Conservation (phyloP, 2,113 vertebrate genomes). For the Oncorhynchus kisutch region DNA sequence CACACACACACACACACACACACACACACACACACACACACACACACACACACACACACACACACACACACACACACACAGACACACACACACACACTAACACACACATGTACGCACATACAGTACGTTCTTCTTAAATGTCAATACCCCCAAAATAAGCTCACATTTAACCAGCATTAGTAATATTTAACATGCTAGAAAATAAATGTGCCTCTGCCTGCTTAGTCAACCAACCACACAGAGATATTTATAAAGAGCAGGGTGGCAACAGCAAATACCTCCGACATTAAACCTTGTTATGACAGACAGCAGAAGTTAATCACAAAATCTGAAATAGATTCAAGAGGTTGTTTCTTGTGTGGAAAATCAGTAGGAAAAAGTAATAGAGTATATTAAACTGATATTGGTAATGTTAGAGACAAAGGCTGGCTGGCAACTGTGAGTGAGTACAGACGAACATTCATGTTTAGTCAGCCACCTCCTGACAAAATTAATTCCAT, state of each 20-base stretch:
- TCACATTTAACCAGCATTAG: conserved; percentile 76
- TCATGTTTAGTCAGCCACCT: no score
- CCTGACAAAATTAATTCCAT: no score
- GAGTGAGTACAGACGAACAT: no score
- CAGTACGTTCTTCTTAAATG: conserved; percentile 81
- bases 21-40: conserved; percentile 15
- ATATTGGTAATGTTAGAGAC: not conserved
- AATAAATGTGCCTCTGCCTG: conserved; percentile 82
- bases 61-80: no score
- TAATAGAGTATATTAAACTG: no score
- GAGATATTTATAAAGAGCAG: conserved; percentile 76
- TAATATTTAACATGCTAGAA: conserved; percentile 86
- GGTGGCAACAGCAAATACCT: conserved; percentile 44
- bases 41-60: not conserved
- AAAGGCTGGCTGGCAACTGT: not conserved
- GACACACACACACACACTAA: no score
- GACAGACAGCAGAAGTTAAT: conserved; percentile 18
- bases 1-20: conserved; percentile 16
- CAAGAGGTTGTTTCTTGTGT: no score
- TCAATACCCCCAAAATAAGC: conserved; percentile 75
- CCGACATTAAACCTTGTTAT: conserved; percentile 28
- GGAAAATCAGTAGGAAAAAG: no score
- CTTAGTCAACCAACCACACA: conserved; percentile 54
- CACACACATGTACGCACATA: conserved; percentile 20
- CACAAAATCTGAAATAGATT: not conserved